Base-by-base conservation (phyloP, 1,140 invertebrate genomes). In the Drosophila sp. region DNA sequence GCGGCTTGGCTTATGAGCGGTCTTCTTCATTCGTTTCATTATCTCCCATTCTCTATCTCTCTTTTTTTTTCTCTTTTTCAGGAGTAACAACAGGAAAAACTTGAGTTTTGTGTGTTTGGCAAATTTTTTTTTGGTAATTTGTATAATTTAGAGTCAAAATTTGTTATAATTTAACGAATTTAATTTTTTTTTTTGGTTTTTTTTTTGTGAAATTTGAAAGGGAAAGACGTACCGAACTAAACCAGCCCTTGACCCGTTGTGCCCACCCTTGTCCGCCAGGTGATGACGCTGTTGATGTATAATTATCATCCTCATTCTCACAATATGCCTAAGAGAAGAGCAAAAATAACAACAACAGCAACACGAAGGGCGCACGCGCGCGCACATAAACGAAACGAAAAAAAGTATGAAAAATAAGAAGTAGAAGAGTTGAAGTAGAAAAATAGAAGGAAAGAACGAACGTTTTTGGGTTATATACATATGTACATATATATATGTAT, bases 241-340 rank as follows among this genome's bases (percentile, higher is more conserved):
- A 94, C 94, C 94, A 94, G 92, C 93, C 93, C 91, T 94, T 94
- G 93, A 94, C 94, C 93, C 93, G 94, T 92, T 94, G 94, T 93
- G 94, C 94, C 94, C 94, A 94, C 93, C 94, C 93, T 92, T 93
- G 93, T 94, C 92, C 93, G 92, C 94, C 93, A 92, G 93, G 92
- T 79, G 93, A 93, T 92, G 92, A 91, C 86, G 92, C 90, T 84
- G 90, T 91, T 85, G 91, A 82, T 79, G 87, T 67, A 90, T 90
- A 78, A 92, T 85, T 79, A 90, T 91, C 83, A 90, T 92, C 87
- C 70, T 92, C 91, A 92, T 92, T 90, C 71, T 92, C 91, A 92
- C 77, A 86, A 92, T 76, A 92, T 81, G 80, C 91, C 91, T 92
- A 91, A 76, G 82, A 87, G 84, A 50, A 79, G 76, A 80, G 74